Conservation (phyloP, 2,797 vertebrate species). For the Rhincodon typus region DNA sequence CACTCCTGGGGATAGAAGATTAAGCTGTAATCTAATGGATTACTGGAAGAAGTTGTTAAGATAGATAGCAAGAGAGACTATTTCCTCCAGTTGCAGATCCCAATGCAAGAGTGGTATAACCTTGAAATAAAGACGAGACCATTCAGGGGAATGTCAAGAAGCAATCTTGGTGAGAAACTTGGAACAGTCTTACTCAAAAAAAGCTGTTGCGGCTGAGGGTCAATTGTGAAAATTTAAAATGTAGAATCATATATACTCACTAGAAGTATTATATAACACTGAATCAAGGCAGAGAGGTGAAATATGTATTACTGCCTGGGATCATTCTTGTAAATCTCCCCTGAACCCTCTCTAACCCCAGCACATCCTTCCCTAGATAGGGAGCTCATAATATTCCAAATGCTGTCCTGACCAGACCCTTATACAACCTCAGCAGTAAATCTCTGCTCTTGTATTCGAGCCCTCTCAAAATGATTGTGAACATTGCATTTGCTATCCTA, state of each 20-base stretch:
- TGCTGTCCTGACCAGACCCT: too few species aligned
- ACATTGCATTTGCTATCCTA: too few species aligned
- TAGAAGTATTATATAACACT: background rate
- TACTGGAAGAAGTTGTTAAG: background rate
- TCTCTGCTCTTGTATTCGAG: too few species aligned
- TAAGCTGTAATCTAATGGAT: background rate
- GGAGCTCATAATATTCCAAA: too few species aligned
- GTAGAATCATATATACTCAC: background rate
- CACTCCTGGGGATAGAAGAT: background rate
- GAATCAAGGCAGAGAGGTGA: background rate
- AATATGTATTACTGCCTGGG: background rate
- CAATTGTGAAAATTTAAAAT: background rate
- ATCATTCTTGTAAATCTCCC: too few species aligned
- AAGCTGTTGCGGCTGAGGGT: background rate
- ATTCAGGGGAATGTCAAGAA: background rate
- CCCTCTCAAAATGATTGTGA: too few species aligned
- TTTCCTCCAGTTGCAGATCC: background rate
- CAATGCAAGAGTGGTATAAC: background rate
- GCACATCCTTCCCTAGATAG: too few species aligned
- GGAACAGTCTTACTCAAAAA: too few species aligned
- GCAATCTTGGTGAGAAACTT: too few species aligned
- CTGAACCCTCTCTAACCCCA: too few species aligned
- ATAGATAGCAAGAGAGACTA: background rate
- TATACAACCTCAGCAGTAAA: too few species aligned
- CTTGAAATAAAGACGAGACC: background rate